phyloP scores from a whole-genome alignment of 1,140 invertebrate genomes.

The Batillaria attramentaria region DNA sequence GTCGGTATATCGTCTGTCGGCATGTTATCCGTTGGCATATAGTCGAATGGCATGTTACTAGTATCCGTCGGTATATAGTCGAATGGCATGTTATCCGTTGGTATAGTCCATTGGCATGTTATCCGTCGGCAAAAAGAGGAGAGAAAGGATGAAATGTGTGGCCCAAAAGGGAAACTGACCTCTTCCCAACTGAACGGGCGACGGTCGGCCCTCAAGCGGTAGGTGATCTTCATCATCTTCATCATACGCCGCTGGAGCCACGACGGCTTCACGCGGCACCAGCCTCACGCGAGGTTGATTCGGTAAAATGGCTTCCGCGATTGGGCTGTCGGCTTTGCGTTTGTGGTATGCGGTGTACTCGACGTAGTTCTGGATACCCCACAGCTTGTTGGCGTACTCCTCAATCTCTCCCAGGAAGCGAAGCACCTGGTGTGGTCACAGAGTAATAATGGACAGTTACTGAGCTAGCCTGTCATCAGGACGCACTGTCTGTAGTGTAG shows the following conservation, averaged over 20 bases:
- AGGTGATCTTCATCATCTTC: too few relatives aligned
- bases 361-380: neutral
- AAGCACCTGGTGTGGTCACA: neutral
- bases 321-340: neutral
- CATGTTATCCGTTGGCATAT: too few relatives aligned
- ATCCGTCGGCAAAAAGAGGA: too few relatives aligned
- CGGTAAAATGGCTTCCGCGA: neutral
- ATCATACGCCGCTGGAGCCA: neutral
- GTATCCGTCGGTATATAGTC: too few relatives aligned
- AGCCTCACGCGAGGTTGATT: neutral
- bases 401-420: constrained; percentile 22
- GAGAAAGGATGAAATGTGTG: too few relatives aligned
- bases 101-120: too few relatives aligned
- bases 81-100: too few relatives aligned
- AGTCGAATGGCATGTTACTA: too few relatives aligned
- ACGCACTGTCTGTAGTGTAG: neutral
- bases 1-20: too few relatives aligned
- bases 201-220: too few relatives aligned
- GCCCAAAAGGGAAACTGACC: too few relatives aligned
- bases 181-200: too few relatives aligned
- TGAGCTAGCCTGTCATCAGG: neutral
- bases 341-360: neutral
- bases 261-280: constrained; percentile 3
- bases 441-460: neutral
- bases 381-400: constrained; percentile 21